Conservation (phyloP, 2,113 vertebrate genomes). For the Thermophis baileyi region DNA sequence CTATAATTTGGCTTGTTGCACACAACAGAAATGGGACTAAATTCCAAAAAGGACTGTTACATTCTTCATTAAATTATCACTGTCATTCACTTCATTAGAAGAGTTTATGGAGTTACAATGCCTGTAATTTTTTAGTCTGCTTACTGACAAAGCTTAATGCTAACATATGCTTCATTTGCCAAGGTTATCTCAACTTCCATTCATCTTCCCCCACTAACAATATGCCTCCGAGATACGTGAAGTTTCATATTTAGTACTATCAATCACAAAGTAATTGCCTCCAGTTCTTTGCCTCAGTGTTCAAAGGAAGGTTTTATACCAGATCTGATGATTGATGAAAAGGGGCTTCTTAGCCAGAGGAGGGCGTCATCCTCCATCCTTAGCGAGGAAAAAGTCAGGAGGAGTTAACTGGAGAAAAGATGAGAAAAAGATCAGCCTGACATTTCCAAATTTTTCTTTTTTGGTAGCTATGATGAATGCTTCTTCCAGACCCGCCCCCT, state of each 20-base stretch:
- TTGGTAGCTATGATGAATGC: background rate
- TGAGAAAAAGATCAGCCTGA: background rate
- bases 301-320: slow-evolving; percentile 68
- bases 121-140: slow-evolving; percentile 78
- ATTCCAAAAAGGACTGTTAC: slow-evolving; percentile 63
- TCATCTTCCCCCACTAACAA: slow-evolving; percentile 73
- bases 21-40: slow-evolving; percentile 55
- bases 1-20: slow-evolving; percentile 49
- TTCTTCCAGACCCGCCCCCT: background rate
- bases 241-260: slow-evolving; percentile 79
- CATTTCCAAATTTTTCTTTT: slow-evolving; percentile 32
- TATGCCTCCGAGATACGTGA: slow-evolving; percentile 67
- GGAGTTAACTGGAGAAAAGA: slow-evolving; percentile 16
- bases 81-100: slow-evolving; percentile 73
- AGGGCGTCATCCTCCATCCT: slow-evolving; percentile 66
- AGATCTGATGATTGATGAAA: slow-evolving; percentile 50
- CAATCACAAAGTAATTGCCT: slow-evolving; percentile 80
- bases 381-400: background rate
- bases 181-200: slow-evolving; percentile 78
- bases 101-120: slow-evolving; percentile 75
- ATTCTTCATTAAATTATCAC: slow-evolving; percentile 68
- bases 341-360: slow-evolving; percentile 54
- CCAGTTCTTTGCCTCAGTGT: slow-evolving; percentile 66
- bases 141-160: slow-evolving; percentile 73
- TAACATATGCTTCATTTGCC: slow-evolving; percentile 79